Conservation (phyloP, 2,797 vertebrate genomes). For the Schizopygopsis malacanthus region DNA sequence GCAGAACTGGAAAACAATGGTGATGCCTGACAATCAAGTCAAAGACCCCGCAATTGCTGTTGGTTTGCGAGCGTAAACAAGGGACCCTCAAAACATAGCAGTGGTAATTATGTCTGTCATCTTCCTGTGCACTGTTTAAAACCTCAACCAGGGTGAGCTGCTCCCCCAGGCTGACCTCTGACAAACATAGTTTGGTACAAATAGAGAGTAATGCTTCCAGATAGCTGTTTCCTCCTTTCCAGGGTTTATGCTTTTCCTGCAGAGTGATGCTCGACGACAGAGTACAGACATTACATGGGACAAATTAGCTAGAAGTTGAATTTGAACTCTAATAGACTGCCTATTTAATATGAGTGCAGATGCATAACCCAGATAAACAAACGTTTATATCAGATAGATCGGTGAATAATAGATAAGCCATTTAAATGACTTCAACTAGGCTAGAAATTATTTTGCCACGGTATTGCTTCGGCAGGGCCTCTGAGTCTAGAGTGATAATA, state of each 20-base stretch:
- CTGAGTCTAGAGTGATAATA: not conserved
- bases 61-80: conserved; percentile 48
- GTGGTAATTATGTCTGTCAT: conserved; percentile 62
- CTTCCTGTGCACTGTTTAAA: conserved; percentile 58
- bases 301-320: conserved; percentile 17
- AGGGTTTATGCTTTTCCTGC: conserved; percentile 43
- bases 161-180: conserved; percentile 59
- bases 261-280: conserved; percentile 24
- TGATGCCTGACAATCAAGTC: conserved; percentile 55
- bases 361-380: conserved; percentile 68
- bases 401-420: conserved; percentile 54
- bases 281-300: conserved; percentile 36
- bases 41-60: conserved; percentile 49
- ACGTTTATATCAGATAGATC: conserved; percentile 38
- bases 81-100: conserved; percentile 43
- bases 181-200: conserved; percentile 56
- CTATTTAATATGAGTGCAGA: conserved; percentile 65
- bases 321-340: conserved; percentile 38
- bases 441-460: conserved; percentile 37
- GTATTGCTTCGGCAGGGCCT: conserved; percentile 19
- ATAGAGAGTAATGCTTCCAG: conserved; percentile 52
- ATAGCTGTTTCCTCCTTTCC: conserved; percentile 50
- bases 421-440: conserved; percentile 41
- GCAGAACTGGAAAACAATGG: conserved; percentile 47
- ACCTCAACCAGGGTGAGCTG: conserved; percentile 54